phyloP scores from a whole-genome alignment of 2,113 vertebrate species.

The Chamaetylas fuelleborni region DNA sequence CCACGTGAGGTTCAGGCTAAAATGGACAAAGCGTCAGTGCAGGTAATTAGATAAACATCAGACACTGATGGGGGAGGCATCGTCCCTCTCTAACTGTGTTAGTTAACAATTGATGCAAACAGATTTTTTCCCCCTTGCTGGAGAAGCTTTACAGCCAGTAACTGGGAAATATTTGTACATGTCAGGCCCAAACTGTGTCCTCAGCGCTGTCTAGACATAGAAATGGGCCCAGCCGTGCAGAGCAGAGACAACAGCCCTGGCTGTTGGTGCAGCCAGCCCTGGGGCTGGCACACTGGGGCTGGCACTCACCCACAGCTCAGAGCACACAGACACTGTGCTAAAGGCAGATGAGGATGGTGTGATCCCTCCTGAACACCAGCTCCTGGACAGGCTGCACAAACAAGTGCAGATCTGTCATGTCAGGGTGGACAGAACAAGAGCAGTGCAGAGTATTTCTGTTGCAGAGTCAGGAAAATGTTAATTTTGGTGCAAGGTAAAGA shows the following conservation, averaged over 20 bases:
- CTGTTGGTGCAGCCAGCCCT: background rate
- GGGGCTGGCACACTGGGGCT: background rate
- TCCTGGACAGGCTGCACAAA: background rate
- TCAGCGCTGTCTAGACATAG: background rate
- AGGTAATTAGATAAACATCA: background rate
- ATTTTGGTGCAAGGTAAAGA: background rate
- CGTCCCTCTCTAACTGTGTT: fast-evolving
- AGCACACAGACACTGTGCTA: background rate
- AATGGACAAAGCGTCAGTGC: background rate
- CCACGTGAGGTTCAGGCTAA: fast-evolving
- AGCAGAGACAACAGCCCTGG: background rate
- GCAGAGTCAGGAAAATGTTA: background rate
- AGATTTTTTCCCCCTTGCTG: background rate
- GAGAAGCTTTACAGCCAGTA: background rate
- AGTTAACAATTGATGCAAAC: background rate
- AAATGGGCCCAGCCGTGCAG: background rate
- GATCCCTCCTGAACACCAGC: background rate
- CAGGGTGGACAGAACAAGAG: background rate
- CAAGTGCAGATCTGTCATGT: background rate
- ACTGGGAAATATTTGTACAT: background rate
- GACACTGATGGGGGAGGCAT: background rate
- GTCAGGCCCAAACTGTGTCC: background rate
- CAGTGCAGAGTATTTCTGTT: background rate
- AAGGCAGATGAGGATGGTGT: background rate
- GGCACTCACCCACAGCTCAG: background rate